A percentile compares a stretch with the other conserved stretches of the same genome.
phyloP scores from a whole-genome alignment of 2,888 invertebrate genomes.

The Andrena haemorrhoa region DNA sequence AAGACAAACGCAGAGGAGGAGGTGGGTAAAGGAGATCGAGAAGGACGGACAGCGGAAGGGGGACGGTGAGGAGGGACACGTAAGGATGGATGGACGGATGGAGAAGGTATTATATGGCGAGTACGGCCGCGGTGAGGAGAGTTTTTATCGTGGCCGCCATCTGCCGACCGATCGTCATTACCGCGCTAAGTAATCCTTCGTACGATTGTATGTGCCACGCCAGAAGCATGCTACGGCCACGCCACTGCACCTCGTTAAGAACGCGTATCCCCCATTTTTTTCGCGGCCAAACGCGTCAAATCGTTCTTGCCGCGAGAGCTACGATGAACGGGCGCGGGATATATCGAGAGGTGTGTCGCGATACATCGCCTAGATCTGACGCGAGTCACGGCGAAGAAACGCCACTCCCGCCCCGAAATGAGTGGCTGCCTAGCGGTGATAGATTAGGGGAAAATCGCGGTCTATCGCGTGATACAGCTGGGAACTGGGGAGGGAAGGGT shows the following conservation, averaged over 20 bases:
- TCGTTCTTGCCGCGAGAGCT: constrained; percentile 18
- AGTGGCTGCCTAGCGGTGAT: constrained; percentile 34
- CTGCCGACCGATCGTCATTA: constrained; percentile 83
- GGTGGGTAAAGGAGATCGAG: constrained; percentile 1
- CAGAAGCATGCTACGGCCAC: constrained; percentile 49
- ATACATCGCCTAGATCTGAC: constrained; percentile 19
- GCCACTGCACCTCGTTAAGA: constrained; percentile 67
- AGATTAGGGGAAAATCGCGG: constrained; percentile 18
- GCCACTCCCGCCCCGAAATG: constrained; percentile 30
- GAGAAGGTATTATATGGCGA: constrained; percentile 79
- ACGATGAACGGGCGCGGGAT: background rate
- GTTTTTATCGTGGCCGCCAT: constrained; percentile 83
- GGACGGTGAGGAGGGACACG: constrained; percentile 55
- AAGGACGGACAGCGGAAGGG: constrained; percentile 11
- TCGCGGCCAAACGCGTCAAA: constrained; percentile 50
- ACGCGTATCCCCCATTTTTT: constrained; percentile 59
- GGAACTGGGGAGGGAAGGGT: background rate
- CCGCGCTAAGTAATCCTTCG: constrained; percentile 81
- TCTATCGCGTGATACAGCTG: background rate
- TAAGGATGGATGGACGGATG: constrained; percentile 71
- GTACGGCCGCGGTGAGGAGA: constrained; percentile 76
- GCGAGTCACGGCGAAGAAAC: constrained; percentile 33
- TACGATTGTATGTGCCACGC: constrained; percentile 65
- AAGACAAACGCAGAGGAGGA: constrained; percentile 17
- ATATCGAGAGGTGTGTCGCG: constrained; percentile 22